Evolutionary conservation across 2,113 vertebrate species (phyloP), one percentile per base, ranked within the genome.

Genomic region (Shinisaurus crocodilurus): DNA sequence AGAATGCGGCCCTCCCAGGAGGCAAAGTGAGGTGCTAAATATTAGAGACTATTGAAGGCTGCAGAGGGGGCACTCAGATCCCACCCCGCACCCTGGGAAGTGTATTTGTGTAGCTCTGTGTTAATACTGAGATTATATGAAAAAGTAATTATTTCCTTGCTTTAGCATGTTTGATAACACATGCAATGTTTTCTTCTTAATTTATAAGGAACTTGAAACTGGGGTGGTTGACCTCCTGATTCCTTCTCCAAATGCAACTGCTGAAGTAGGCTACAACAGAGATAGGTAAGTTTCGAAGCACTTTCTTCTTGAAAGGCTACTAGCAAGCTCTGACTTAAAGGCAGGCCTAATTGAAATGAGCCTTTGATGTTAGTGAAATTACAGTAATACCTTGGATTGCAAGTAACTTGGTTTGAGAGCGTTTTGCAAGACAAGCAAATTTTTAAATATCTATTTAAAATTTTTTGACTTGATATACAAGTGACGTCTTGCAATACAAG

Each of bases 211-310:
- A 90, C 97, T 98, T 90, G 98, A 98, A 96, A 98, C 98, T 82
- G 98, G 98, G 87, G 94, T 98, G 60, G 98, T 98, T 63, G 98
- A 98, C 87, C 95, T 98, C 88, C 97, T 98, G 86, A 98, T 98
- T 95, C 98, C 98, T 86, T 98, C 98, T 90, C 98, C 98, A 92
- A 98, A 98, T 92, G 97, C 98, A 76, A 97, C 98, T 0, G 97
- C 98, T 90, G 98, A 98, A 97, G 98, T 98, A 34, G 98, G 98
- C 92, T 98, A 98, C 92, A 98, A 98, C 29, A 97, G 98, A 86
- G 98, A 98, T 94, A 97, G 98, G 98, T 98, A 88, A 96, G 97
- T 85, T n/a, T 12, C 54, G 37, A 70, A 29, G 18, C 23, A 74
- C 90, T 89, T 40, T n/a, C 88, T 84, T 86, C 92, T 60, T 3